These are phyloP conservation scores for Panagrolaimus sp. DNA, from an alignment of 1,140 invertebrate genomes.

Conservation along the genomic window DNA sequence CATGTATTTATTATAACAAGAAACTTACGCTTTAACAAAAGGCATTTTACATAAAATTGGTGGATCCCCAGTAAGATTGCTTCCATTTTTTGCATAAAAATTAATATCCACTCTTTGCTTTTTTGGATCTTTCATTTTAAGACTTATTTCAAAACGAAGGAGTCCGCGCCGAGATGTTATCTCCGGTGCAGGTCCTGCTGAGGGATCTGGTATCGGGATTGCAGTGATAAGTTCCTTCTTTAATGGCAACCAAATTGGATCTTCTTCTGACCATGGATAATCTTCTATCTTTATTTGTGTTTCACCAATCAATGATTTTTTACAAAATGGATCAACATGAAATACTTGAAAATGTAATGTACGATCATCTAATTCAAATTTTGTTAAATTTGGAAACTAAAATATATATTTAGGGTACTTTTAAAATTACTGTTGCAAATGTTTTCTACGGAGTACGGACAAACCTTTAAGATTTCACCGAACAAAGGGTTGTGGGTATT, in stretches of 20 bases:
- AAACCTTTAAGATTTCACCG: conserved; percentile 2
- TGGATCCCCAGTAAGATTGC: conserved; percentile 6
- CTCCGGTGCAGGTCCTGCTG: not conserved
- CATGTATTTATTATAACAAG: not conserved
- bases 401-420: not conserved
- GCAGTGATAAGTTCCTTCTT: not conserved
- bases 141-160: not conserved
- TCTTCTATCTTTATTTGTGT: not conserved
- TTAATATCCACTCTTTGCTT: not conserved
- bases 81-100: conserved; percentile 1
- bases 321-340: not conserved
- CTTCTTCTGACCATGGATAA: not conserved
- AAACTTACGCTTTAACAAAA: conserved; percentile 12
- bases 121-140: conserved; percentile 2
- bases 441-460: not conserved
- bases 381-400: conserved; percentile 12
- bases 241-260: conserved; percentile 1
- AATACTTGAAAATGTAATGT: not conserved
- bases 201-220: not conserved
- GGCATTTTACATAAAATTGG: conserved; percentile 11
- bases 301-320: conserved; percentile 2
- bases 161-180: not conserved
- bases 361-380: conserved; percentile 1
- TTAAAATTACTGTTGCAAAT: not conserved
- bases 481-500: not conserved